Base-by-base conservation (phyloP, 1,140 invertebrate genomes). In the Epicauta chinensis region DNA sequence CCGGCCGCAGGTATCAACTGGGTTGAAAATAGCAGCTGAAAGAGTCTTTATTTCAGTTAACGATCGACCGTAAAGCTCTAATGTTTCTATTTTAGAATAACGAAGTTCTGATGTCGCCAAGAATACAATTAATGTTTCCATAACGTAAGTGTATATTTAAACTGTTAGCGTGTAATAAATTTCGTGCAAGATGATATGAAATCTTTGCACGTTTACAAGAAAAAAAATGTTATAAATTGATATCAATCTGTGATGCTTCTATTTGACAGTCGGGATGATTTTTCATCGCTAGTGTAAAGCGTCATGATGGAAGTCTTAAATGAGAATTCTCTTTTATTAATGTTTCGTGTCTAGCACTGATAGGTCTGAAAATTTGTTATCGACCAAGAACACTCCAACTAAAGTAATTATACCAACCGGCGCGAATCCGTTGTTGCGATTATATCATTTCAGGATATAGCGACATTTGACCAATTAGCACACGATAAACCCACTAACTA, bases 281-380 rank as follows among this genome's bases (percentile, higher is more conserved):
- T 31, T 47, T 47, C 11, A 38, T 29, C 31, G 15, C 41, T 34
- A 37, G 30, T 5, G 23, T 37, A 17, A 34, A 47, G 10, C 45
- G 17, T 31, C 34, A 23, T 5, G 23, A 23, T 23, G 4, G 23
- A 7, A n/a, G 15, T 16, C 15, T 47, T 47, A 17, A 43, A 5
- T 3, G 41, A 29, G 31, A 43, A 30, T 30, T 43, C 16, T 37
- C 23, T 23, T 23, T 47, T 47, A 47, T 47, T 47, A 47, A 47
- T 47, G 45, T 37, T 3, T 47, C 45, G 45, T 47, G 34, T 47
- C 45, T 47, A 47, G 38, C 37, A 32, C 45, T 23, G 45, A 47
- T 47, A 47, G 45, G 32, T 38, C 34, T 32, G 45, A 47, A 47
- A 47, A 47, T 47, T 47, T 37, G 45, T 47, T 47, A 47, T 47